Base-by-base conservation (phyloP, 2,888 invertebrate species). In the Tetragonula carbonaria region DNA sequence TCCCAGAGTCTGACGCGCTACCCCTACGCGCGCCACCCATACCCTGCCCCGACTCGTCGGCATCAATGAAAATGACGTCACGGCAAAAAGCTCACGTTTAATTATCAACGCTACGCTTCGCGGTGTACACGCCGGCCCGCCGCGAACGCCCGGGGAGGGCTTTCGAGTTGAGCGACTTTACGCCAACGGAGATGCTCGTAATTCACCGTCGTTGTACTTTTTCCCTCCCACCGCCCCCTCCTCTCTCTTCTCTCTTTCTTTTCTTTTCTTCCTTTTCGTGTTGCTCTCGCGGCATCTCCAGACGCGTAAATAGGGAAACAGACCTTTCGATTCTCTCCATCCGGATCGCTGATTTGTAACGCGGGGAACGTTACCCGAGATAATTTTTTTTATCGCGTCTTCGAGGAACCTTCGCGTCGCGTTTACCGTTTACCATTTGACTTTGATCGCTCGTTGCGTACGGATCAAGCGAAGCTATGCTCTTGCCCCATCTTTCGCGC, bases 1-100 rank as follows among this genome's bases (percentile, higher is more conserved):
- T 59, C 51, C 59, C 77, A n/a, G n/a, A 38, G 45, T 71, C 67
- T 55, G 73, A 73, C 78, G 67, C 67, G 74, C 81, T 82, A 79
- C 84, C 84, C 82, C 82, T 78, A 83, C 92, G 90, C 90, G 89
- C 91, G 91, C 90, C 89, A 90, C 89, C 78, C 86, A 78, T 74
- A 82, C 86, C 73, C 78, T 65, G 73, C 70, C 90, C 91, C 93
- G 92, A 87, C 93, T 93, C 92, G 93, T 93, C 94, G 95, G 95
- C 95, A 95, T 95, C 95, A 95, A 95, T 95, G 95, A 95, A 94
- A 94, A 94, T 95, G 95, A 95, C 95, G 95, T 95, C 95, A 95
- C 94, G 91, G 90, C 93, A 94, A 94, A 95, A 93, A 93, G 93
- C 88, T 88, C 89, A 87, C 92, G 91, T 92, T 93, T 92, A 93